Evolutionary conservation across 2,888 invertebrate genomes (phyloP).

Genomic region (Ophion slaviceki): DNA sequence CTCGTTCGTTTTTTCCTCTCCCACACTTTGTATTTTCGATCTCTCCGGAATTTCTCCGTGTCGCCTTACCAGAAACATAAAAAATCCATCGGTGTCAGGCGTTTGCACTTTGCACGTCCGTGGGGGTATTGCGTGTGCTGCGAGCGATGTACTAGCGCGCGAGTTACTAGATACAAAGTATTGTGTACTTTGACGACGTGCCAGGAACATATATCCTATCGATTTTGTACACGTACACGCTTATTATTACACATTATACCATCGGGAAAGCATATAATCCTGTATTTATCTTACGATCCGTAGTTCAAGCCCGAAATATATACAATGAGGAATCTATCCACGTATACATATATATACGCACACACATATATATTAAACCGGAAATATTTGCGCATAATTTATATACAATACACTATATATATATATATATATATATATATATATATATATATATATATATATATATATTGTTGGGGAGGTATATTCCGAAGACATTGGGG

Average conservation of each 20-base stretch:
- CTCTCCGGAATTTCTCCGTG: no score
- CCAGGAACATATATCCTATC: constrained; percentile 53
- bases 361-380: background rate
- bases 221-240: constrained; percentile 17
- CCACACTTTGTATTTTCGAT: no score
- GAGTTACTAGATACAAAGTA: constrained; percentile 21
- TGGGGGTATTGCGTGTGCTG: background rate
- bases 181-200: constrained; percentile 50
- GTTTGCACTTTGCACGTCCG: background rate
- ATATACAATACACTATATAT: no score
- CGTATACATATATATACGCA: background rate
- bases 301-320: constrained; percentile 28
- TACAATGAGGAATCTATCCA: background rate
- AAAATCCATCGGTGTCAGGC: background rate
- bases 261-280: background rate
- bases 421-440: no score
- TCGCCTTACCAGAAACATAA: background rate
- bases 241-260: constrained; percentile 31
- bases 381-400: background rate
- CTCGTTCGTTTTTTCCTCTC: no score
- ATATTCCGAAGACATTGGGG: background rate
- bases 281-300: constrained; percentile 15
- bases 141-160: background rate
- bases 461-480: background rate
- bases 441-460: background rate